Evolutionary conservation across 2,113 vertebrate species (phyloP), one percentile per base, ranked within the genome.

Genomic region (Numida meleagris): DNA sequence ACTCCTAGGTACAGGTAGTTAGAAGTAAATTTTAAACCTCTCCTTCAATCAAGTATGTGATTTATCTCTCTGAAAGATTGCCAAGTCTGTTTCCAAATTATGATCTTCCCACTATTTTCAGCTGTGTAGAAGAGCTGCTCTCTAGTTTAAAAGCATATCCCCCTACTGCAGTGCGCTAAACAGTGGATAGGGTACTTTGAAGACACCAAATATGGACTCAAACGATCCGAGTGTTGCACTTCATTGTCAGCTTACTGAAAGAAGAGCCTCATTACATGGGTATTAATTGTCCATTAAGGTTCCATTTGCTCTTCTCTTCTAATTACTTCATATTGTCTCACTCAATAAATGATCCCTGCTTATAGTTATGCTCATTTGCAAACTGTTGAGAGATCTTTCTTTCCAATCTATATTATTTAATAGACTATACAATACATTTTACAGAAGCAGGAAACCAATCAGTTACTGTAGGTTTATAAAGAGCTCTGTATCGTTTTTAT

Each of bases 401-500:
- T 81, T 83, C 21, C 27, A 33, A 6, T 53, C 55, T 1, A 0
- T 40, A 2, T 81, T 72, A 14, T 9, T 13, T 40, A 25, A 68
- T n/a, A 72, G 40, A 38, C 29, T 34, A 34, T 78, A 53, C 16
- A 77, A 14, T 31, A 53, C 31, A 14, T 92, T 90, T 48, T 57
- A 34, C 18, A 36, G 79, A 75, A 70, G 34, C 14, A 65, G 61
- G 77, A 95, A 82, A 78, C 50, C 33, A 25, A 70, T 89, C 29
- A 51, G 29, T 51, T 72, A 27, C 24, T 93, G 34, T 15, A 70
- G 23, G 33, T 51, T 81, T 94, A 58, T 53, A 50, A 75, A 89
- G n/a, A 78, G 23, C 38, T 40, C 62, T 45, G 14, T 51, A 67
- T 90, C 24, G 61, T 94, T 91, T 91, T 91, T 92, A 33, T 85